Conservation (phyloP, 2,113 vertebrate species). For the Cichladusa arquata region DNA sequence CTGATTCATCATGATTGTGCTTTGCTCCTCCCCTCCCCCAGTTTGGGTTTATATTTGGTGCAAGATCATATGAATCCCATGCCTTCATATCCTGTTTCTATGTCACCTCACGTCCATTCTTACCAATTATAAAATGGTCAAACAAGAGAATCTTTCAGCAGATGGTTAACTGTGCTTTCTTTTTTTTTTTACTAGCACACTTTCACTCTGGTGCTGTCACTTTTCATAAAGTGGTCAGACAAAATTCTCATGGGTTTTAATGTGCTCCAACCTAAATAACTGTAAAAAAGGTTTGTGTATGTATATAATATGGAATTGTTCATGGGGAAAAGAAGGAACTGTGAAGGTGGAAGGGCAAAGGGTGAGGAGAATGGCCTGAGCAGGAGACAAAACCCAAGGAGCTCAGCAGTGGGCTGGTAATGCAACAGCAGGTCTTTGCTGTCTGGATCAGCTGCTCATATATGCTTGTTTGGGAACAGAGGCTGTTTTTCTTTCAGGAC, state of each 20-base stretch:
- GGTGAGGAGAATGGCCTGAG: not conserved
- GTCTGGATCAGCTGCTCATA: conserved; percentile 34
- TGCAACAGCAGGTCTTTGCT: conserved; percentile 5
- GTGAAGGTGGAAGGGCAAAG: not conserved
- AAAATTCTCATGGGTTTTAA: not conserved
- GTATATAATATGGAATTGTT: not conserved
- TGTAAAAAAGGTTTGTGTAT: not conserved
- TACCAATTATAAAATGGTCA: conserved; percentile 23
- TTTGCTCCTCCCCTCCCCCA: not conserved
- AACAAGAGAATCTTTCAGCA: conserved; percentile 47
- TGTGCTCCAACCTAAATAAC: not conserved
- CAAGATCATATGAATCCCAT: not conserved
- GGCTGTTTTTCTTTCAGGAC: not conserved
- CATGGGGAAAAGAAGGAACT: not conserved
- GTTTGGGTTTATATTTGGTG: not conserved
- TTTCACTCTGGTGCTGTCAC: conserved; percentile 33
- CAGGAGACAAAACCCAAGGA: not conserved
- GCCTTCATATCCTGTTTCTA: conserved; percentile 24
- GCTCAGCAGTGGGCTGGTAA: not conserved
- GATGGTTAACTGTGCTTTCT: not conserved
- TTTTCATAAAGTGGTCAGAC: conserved; percentile 21
- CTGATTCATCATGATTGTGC: not conserved
- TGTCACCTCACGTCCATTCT: conserved; percentile 22
- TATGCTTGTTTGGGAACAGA: not conserved
- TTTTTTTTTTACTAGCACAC: not conserved